Conservation (phyloP, 2,888 invertebrate genomes). For the Scaptomyza caliginosa region DNA sequence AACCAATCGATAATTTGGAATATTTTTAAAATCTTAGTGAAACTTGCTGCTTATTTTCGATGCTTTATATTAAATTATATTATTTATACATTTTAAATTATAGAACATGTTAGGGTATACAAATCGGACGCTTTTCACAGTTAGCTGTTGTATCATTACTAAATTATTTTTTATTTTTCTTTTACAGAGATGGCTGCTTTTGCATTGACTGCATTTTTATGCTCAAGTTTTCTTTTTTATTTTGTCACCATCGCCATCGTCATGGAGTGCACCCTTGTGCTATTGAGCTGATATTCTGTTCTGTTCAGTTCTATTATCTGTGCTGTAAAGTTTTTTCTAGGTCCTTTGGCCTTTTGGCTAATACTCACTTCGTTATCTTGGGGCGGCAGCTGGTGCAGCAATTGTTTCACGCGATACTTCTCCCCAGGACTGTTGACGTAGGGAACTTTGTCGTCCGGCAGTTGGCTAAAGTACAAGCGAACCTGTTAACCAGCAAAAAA, state of each 20-base stretch:
- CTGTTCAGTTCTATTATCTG: slow-evolving; percentile 7
- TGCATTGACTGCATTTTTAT: slow-evolving; percentile 58
- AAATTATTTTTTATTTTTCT: slow-evolving; percentile 9
- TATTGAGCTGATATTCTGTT: slow-evolving; percentile 7
- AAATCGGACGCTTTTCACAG: background rate
- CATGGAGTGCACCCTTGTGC: slow-evolving; percentile 24
- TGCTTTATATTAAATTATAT: too few species aligned
- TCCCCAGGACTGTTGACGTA: slow-evolving; percentile 98
- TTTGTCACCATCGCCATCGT: slow-evolving; percentile 6
- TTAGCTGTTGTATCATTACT: background rate
- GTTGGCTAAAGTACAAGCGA: slow-evolving; percentile 96
- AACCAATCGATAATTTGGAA: background rate
- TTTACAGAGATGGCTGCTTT: slow-evolving; percentile 7
- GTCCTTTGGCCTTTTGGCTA: slow-evolving; percentile 35
- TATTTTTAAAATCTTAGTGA: too few species aligned
- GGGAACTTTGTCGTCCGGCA: slow-evolving; percentile 98
- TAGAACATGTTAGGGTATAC: slow-evolving; percentile 5
- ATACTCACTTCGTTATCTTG: slow-evolving; percentile 94
- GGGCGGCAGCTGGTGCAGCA: slow-evolving; percentile 97
- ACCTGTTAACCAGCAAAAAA: slow-evolving; percentile 87
- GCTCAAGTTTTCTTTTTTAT: slow-evolving; percentile 15
- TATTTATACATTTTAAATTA: too few species aligned
- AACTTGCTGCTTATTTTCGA: too few species aligned
- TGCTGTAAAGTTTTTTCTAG: background rate
- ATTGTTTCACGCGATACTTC: slow-evolving; percentile 95